A percentile compares a stretch with the other conserved stretches of the same genome.
Evolutionary conservation across 2,113 vertebrate genomes (phyloP).

Genomic region (Leucosticte australis): DNA sequence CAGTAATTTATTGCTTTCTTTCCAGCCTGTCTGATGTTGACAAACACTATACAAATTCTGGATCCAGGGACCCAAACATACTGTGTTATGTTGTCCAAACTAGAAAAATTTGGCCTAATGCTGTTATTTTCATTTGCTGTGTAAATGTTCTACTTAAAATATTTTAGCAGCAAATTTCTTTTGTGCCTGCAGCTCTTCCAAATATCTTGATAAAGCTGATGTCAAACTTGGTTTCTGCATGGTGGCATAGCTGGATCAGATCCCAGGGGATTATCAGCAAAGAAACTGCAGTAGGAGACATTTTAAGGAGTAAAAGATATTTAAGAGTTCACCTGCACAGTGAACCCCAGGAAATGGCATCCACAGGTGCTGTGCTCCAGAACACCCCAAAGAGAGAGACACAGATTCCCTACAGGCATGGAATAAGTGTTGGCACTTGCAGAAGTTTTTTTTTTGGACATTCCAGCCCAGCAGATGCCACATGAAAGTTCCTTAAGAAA

Average conservation of each 20-base stretch:
- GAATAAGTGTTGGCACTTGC: not conserved
- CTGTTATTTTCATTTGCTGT: not conserved
- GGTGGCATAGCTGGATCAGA: not conserved
- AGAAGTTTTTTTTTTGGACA: not conserved
- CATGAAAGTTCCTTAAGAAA: not conserved
- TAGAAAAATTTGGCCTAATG: not conserved
- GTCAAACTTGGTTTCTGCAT: not conserved
- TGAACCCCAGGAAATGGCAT: not conserved
- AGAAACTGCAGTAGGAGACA: not conserved
- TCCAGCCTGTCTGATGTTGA: not conserved
- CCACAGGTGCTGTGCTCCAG: not conserved
- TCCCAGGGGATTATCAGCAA: not conserved
- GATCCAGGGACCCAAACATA: not conserved
- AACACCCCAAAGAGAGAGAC: not conserved
- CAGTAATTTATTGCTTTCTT: not conserved
- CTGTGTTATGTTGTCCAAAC: not conserved
- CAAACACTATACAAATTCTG: not conserved
- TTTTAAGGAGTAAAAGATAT: not conserved
- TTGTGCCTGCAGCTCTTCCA: not conserved
- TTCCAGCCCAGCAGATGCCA: not conserved
- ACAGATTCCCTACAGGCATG: not conserved
- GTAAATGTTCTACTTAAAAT: not conserved
- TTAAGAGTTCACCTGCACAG: not conserved
- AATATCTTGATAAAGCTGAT: not conserved
- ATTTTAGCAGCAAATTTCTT: not conserved